Percentiles rank a stretch among this genome's conserved stretches.
Conservation (phyloP, 2,888 invertebrate species). For the Callyntrura sp. region DNA sequence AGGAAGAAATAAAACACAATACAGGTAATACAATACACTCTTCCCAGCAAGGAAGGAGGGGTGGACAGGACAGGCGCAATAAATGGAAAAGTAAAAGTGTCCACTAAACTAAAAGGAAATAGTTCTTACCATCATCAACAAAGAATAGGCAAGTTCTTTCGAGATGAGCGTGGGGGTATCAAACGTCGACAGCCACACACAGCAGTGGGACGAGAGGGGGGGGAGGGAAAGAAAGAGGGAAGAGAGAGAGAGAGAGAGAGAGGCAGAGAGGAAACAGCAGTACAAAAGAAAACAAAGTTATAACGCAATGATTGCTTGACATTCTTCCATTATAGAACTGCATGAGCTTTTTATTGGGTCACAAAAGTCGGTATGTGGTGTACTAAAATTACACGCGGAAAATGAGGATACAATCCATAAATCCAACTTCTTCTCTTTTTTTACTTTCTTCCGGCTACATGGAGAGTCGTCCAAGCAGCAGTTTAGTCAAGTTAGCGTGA, state of each 20-base stretch:
- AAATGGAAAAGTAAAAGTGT: slow-evolving; percentile 8
- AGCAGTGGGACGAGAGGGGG: no score
- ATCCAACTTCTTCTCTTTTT: slow-evolving; percentile 6
- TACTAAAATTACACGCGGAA: slow-evolving; percentile 24
- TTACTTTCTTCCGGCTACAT: neutral
- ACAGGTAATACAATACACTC: neutral
- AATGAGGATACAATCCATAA: slow-evolving; percentile 49
- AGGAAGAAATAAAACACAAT: neutral
- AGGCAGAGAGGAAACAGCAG: neutral
- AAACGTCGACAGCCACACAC: no score
- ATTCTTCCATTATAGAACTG: slow-evolving; percentile 36
- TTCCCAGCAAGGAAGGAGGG: no score
- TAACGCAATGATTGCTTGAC: slow-evolving; percentile 50
- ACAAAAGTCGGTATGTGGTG: slow-evolving; percentile 60
- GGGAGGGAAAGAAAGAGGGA: no score
- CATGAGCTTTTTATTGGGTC: slow-evolving; percentile 54
- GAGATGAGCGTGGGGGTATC: no score
- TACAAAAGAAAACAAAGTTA: slow-evolving; percentile 31
- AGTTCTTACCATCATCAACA: no score
- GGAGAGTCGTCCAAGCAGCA: neutral
- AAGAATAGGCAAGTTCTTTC: no score
- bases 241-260: no score
- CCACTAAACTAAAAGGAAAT: neutral
- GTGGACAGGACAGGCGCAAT: no score
- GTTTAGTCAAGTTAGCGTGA: no score